Evolutionary conservation across 2,888 invertebrate genomes (phyloP), one percentile per base, ranked within the genome.

Genomic region (Clunio marinus): DNA sequence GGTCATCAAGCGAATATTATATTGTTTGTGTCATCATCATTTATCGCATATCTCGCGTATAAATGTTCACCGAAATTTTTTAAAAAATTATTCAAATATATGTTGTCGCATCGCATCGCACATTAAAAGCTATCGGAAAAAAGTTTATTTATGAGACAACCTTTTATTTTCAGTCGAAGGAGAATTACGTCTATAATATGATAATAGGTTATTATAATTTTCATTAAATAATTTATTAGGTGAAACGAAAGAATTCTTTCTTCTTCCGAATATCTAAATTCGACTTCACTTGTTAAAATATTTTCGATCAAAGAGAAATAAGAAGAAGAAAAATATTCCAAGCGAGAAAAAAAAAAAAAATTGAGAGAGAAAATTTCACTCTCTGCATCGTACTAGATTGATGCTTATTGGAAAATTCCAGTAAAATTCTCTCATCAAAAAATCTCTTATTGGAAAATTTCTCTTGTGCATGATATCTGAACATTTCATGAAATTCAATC

Each of bases 101-200:
- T 10, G 32, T 57, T 22, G 25, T 24, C 57, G 27, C 27, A 22
- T 10, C 10, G 4, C 32, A 32, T 27, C 8, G 51, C 51, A 4
- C 57, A 22, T 57, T 57, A 4, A 7, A 32, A 4, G 32, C 4
- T 32, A 10, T 7, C 2, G 13, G 20, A n/a, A 27, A 57, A 7
- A 57, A 27, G 13, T 27, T 57, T 57, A 57, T 57, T 57, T 57
- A 57, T 57, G 57, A 15, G 27, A 4, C 57, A 57, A 27, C 20
- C 57, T 20, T 57, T 27, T 15, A 2, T 28, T 59, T 28, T 15
- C n/a, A n/a, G 59, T 59, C 59, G 59, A 59, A n/a, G 27, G 35
- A 59, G 25, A 35, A 59, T 59, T 35, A 59, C 59, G 32, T 59
- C 59, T 57, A 57, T 57, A 57, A 57, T 57, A 57, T 57, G 57